Percentiles rank a stretch among this genome's conserved stretches.
Conservation (phyloP, 2,888 invertebrate genomes). For the Cerastis rubricosa region DNA sequence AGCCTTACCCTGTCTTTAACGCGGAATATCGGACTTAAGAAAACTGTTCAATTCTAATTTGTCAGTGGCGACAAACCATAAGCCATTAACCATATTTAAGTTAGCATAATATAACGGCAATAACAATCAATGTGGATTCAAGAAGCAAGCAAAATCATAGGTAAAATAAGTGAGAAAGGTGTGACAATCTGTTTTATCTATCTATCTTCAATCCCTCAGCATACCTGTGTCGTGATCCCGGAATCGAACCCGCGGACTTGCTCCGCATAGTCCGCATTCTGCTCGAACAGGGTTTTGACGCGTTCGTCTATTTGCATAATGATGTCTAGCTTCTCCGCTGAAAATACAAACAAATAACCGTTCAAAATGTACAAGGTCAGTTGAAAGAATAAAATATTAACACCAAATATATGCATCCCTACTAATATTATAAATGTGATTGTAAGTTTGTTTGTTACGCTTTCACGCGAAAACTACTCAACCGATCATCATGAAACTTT, state of each 20-base stretch:
- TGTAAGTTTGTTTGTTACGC: too few relatives aligned
- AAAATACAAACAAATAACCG: background rate
- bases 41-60: too few relatives aligned
- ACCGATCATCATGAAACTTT: too few relatives aligned
- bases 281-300: background rate
- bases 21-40: background rate
- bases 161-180: background rate
- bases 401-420: too few relatives aligned
- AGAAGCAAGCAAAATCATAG: background rate
- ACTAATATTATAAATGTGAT: too few relatives aligned
- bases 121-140: background rate
- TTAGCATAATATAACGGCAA: background rate
- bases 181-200: background rate
- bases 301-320: background rate
- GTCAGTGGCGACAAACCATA: background rate
- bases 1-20: too few relatives aligned
- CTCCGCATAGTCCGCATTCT: background rate
- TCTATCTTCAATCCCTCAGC: background rate
- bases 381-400: background rate
- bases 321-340: background rate
- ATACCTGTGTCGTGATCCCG: background rate
- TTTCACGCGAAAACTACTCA: too few relatives aligned
- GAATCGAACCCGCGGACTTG: background rate
- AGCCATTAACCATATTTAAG: too few relatives aligned
- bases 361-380: background rate